Base-by-base conservation (phyloP, 2,797 vertebrate species). In the Dicrostonyx torquatus region DNA sequence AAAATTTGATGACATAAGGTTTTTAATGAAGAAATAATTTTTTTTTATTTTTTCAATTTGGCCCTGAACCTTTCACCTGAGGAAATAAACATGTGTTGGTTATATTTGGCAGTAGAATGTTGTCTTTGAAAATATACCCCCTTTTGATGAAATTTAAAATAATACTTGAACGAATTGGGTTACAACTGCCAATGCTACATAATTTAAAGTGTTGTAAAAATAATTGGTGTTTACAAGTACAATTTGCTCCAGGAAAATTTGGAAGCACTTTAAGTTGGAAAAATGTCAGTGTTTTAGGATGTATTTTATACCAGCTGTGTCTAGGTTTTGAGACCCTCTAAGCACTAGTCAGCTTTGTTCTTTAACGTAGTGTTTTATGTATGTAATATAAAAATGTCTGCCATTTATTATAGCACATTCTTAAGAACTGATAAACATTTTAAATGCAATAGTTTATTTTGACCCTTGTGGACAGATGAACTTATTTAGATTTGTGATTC, bases 201-300 rank as follows among this genome's bases (percentile, higher is more conserved):
- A 95, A 95, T 94, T 95, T 95, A 72, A 95, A 95, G 92, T 90
- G 88, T 93, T 93, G 50, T 95, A 97, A 95, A 96, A 95, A 94
- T 95, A 87, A 95, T 77, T 96, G 86, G 85, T 94, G 94, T 96
- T 97, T 97, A 95, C 70, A 94, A 96, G 94, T 94, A 88, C 66
- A 96, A 85, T 96, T 97, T 95, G 45, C 85, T 89, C 72, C 43
- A 62, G 79, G 50, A 94, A 96, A 97, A 96, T 89, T 94, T 96
- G 90, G 88, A 93, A 97, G 24, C 50, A 64, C 55, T 94, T 94
- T 83, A 88, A 91, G 40, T 86, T 96, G 92, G 94, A 94, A 96
- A 94, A 60, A 9, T 94, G 77, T 96, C 87, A 95, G n/a, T 89
- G 87, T 90, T 90, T 97, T 88, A 96, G 93, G 68, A 22, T 53